A percentile compares a stretch with the other conserved stretches of the same genome.
Conservation (phyloP, 1,140 invertebrate species). For the Monomorium pharaonis region DNA sequence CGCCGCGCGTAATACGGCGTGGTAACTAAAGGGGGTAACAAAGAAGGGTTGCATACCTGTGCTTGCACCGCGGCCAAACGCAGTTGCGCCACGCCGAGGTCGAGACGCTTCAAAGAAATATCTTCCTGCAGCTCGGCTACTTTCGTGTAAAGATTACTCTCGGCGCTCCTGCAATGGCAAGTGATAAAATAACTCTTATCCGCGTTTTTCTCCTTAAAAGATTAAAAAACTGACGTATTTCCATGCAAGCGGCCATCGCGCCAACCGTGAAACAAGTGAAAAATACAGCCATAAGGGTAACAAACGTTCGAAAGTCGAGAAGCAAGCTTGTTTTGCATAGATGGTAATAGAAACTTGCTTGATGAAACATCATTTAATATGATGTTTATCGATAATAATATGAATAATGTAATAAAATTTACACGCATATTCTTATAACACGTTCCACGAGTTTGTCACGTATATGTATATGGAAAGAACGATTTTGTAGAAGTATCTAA, state of each 20-base stretch:
- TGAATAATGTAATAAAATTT: background rate
- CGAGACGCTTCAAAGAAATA: constrained; percentile 97
- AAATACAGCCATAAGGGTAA: background rate
- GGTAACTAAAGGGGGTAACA: background rate
- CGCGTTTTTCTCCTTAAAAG: constrained; percentile 16
- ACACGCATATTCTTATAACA: background rate
- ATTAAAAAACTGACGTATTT: constrained; percentile 41
- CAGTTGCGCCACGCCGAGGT: constrained; percentile 95
- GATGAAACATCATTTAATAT: too few relatives aligned
- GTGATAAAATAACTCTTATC: constrained; percentile 22
- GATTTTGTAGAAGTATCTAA: too few relatives aligned
- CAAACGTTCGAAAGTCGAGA: background rate
- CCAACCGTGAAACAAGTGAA: background rate
- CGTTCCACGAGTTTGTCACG: background rate
- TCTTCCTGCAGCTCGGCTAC: constrained; percentile 98
- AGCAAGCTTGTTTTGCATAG: background rate
- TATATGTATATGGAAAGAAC: background rate
- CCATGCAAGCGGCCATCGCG: background rate
- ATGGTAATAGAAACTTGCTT: background rate
- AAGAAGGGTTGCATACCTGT: constrained; percentile 89
- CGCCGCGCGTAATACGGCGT: background rate
- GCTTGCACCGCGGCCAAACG: constrained; percentile 95
- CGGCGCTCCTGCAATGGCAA: constrained; percentile 87
- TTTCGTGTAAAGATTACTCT: constrained; percentile 95
- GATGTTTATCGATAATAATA: background rate